phyloP scores from a whole-genome alignment of 2,797 vertebrate genomes.

The Onychomys leucogaster region DNA sequence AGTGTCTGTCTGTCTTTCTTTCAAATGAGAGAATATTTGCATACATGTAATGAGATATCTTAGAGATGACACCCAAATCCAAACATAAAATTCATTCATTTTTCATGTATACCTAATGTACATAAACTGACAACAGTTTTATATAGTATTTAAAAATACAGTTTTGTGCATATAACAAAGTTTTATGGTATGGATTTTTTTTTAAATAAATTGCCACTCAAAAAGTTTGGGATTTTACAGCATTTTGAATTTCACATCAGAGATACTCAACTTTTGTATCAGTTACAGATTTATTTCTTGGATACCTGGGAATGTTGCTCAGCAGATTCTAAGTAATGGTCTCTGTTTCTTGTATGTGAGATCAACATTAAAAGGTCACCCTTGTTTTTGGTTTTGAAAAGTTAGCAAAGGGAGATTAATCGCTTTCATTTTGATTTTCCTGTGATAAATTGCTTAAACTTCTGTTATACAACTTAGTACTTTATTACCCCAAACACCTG shows the following conservation, averaged over 20 bases:
- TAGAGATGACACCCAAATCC: not conserved
- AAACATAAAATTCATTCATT: not conserved
- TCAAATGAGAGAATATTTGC: not conserved
- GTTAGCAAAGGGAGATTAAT: conserved; percentile 25
- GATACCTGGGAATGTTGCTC: not conserved
- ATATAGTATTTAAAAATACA: not conserved
- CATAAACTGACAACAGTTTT: not conserved
- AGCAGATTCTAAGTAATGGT: not conserved
- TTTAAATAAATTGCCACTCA: not conserved
- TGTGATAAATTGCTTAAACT: not conserved
- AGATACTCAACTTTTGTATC: not conserved
- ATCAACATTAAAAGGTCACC: conserved; percentile 14
- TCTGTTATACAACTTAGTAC: not conserved
- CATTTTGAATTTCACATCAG: not conserved
- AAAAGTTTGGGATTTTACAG: not conserved
- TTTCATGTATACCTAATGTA: not conserved
- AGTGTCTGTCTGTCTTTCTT: not conserved
- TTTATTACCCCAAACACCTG: not conserved
- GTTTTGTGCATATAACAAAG: not conserved
- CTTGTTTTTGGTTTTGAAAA: conserved; percentile 33
- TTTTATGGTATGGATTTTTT: not conserved
- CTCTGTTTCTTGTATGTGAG: conserved; percentile 30
- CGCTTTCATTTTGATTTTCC: conserved; percentile 38
- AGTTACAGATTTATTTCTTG: conserved; percentile 5
- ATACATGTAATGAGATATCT: not conserved